phyloP scores from a whole-genome alignment of 2,113 vertebrate genomes.

The Eubucco bourcierii region DNA sequence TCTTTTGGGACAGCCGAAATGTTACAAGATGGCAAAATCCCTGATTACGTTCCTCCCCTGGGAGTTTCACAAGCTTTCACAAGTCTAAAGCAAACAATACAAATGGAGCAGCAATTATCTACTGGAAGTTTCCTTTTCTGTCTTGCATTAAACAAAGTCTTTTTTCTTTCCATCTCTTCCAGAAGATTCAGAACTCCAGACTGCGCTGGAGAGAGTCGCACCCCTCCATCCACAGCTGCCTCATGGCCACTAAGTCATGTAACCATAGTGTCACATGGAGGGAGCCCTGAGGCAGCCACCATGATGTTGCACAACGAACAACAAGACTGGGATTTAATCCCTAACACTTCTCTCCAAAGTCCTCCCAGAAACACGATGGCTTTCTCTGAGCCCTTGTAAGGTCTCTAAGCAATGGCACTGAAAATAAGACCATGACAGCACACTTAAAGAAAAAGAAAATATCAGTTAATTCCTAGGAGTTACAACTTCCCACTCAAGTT shows the following conservation, averaged over 20 bases:
- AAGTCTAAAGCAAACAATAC: neutral
- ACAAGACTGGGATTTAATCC: no score
- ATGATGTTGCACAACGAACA: neutral
- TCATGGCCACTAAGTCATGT: neutral
- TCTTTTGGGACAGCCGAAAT: neutral
- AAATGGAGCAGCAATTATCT: neutral
- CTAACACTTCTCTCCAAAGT: neutral
- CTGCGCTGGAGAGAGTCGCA: neutral
- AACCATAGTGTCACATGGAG: fast-evolving
- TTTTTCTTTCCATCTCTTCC: neutral
- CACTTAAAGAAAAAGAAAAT: neutral
- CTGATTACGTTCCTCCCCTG: neutral
- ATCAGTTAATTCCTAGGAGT: neutral
- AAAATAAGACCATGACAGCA: neutral
- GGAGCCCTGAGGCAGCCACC: fast-evolving
- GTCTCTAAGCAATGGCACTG: neutral
- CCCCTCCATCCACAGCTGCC: neutral
- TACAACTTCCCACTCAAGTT: fast-evolving
- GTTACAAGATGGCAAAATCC: neutral
- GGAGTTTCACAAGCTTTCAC: neutral
- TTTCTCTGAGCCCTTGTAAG: neutral
- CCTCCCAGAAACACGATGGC: neutral
- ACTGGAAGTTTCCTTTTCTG: neutral
- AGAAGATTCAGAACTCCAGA: neutral
- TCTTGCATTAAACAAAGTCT: neutral